A percentile compares a stretch with the other conserved stretches of the same genome.
phyloP scores from a whole-genome alignment of 2,797 vertebrate species.

The Brachyalestes nurse region DNA sequence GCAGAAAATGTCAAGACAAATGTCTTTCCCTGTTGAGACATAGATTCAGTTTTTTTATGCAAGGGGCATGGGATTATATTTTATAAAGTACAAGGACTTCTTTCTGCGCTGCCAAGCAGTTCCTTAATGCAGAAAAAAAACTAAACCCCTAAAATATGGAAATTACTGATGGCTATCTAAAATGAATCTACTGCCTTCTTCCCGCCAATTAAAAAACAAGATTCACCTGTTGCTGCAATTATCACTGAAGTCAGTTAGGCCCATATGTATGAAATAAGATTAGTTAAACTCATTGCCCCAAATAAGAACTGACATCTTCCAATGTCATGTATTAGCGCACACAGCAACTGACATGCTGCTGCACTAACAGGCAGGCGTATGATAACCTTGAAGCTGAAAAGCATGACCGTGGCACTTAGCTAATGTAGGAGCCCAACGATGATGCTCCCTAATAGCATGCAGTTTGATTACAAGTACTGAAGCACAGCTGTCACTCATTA shows the following conservation, averaged over 20 bases:
- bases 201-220: neutral
- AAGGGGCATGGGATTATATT: too few relatives aligned
- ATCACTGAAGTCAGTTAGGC: neutral
- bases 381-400: conserved; percentile 16
- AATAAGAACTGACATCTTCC: neutral
- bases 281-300: neutral
- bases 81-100: neutral
- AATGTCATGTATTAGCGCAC: neutral
- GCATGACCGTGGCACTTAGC: conserved; percentile 7
- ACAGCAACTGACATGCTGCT: neutral
- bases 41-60: neutral
- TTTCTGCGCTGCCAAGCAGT: neutral
- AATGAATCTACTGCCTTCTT: neutral
- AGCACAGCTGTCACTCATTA: conserved; percentile 34
- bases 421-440: conserved; percentile 4
- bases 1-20: neutral
- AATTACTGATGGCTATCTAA: neutral
- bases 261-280: conserved; percentile 10
- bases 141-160: neutral
- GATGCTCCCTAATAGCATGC: neutral
- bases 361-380: neutral
- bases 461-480: conserved; percentile 18
- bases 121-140: neutral
- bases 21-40: neutral
- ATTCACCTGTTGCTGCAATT: neutral